Conservation (phyloP, 2,888 invertebrate genomes). For the Mimumesa dahlbomi region DNA sequence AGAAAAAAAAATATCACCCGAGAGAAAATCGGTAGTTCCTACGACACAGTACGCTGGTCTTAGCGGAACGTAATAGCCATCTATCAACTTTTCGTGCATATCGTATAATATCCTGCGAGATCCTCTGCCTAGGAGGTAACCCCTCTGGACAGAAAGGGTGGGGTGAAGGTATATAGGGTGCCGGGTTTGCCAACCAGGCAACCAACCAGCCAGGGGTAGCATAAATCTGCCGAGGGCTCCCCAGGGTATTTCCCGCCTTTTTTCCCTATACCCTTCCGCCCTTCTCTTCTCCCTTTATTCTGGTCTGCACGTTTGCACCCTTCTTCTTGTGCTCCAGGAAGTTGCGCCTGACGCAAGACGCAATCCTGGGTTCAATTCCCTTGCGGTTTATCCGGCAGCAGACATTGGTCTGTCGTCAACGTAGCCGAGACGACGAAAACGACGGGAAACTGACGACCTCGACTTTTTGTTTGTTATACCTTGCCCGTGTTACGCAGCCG, state of each 20-base stretch:
- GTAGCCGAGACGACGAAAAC: slow-evolving; percentile 29
- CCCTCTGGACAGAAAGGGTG: slow-evolving; percentile 28
- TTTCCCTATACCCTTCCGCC: slow-evolving; percentile 38
- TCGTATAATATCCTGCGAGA: slow-evolving; percentile 76
- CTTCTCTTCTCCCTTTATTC: slow-evolving; percentile 12
- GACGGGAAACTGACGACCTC: slow-evolving; percentile 31
- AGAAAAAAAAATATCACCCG: no score
- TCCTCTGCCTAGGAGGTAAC: slow-evolving; percentile 64
- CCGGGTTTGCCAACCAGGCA: slow-evolving; percentile 62
- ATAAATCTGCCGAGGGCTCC: slow-evolving; percentile 79
- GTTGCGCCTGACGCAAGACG: slow-evolving; percentile 72
- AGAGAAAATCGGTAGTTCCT: no score
- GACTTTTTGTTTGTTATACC: slow-evolving; percentile 12
- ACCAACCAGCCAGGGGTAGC: slow-evolving; percentile 66
- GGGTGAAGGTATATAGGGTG: slow-evolving; percentile 43
- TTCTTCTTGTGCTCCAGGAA: slow-evolving; percentile 23
- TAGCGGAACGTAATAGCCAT: slow-evolving; percentile 76
- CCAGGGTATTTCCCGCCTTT: slow-evolving; percentile 75
- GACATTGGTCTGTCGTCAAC: slow-evolving; percentile 53
- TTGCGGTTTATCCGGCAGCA: slow-evolving; percentile 70
- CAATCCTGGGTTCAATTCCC: slow-evolving; percentile 77
- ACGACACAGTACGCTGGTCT: slow-evolving; percentile 61
- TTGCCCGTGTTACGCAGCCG: neutral
- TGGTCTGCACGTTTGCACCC: neutral
- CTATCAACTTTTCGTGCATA: slow-evolving; percentile 75